A percentile compares a stretch with the other conserved stretches of the same genome.
Conservation (phyloP, 1,140 invertebrate species). For the Megathymus violae region DNA sequence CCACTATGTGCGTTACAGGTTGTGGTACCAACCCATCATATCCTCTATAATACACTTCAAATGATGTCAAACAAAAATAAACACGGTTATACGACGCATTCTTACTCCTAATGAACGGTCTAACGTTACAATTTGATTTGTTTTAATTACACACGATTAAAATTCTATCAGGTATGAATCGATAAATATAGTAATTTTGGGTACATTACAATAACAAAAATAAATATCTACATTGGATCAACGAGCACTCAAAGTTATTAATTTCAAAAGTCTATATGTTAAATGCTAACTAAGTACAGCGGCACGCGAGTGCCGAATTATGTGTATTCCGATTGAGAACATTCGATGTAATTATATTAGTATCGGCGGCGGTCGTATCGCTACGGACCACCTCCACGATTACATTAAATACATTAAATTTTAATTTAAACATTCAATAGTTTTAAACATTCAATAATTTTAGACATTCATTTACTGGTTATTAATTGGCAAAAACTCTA, state of each 20-base stretch:
- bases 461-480: constrained; percentile 27
- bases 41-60: constrained; percentile 53
- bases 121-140: constrained; percentile 25
- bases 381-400: constrained; percentile 18
- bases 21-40: constrained; percentile 22
- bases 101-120: constrained; percentile 26
- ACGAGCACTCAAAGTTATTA: constrained; percentile 76
- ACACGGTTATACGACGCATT: not conserved
- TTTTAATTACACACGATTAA: constrained; percentile 43
- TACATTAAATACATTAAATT: constrained; percentile 20
- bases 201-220: constrained; percentile 82
- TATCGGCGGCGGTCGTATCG: constrained; percentile 4
- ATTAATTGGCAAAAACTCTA: constrained; percentile 61
- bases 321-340: not conserved
- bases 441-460: constrained; percentile 28
- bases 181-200: constrained; percentile 80
- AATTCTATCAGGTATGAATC: constrained; percentile 54
- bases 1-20: constrained; percentile 44
- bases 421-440: constrained; percentile 30
- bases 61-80: constrained; percentile 3
- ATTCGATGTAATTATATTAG: not conserved
- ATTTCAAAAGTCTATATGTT: constrained; percentile 72
- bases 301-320: constrained; percentile 47
- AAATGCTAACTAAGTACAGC: constrained; percentile 80
- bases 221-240: constrained; percentile 83